A percentile compares a stretch with the other conserved stretches of the same genome.
phyloP scores from a whole-genome alignment of 1,140 invertebrate genomes.

The Drusus annulatus region DNA sequence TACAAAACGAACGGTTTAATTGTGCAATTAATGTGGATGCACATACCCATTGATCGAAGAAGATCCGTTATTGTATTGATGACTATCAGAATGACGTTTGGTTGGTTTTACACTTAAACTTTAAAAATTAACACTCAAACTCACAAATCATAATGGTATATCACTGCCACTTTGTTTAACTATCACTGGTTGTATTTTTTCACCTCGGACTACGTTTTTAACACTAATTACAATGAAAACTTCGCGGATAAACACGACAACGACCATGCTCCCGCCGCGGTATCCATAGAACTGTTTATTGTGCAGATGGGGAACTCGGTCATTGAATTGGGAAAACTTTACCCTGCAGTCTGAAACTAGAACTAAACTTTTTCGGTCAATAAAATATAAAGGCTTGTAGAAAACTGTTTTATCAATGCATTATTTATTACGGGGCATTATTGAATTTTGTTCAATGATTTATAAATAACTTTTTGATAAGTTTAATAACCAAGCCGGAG shows the following conservation, averaged over 20 bases:
- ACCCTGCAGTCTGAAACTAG: not conserved
- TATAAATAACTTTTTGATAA: not conserved
- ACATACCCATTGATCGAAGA: constrained; percentile 26
- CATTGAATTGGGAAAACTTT: too few relatives aligned
- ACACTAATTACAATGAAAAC: constrained; percentile 29
- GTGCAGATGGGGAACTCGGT: not conserved
- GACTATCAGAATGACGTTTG: constrained; percentile 26
- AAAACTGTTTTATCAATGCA: constrained; percentile 4
- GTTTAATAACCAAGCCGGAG: too few relatives aligned
- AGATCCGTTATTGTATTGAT: constrained; percentile 23
- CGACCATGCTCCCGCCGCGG: constrained; percentile 9
- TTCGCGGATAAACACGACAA: constrained; percentile 22
- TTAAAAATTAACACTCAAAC: constrained; percentile 2
- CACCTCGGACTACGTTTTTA: constrained; percentile 21
- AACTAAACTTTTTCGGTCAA: constrained; percentile 25
- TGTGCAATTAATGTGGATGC: not conserved
- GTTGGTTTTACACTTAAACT: constrained; percentile 11
- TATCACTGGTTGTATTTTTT: constrained; percentile 9
- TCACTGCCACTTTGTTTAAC: constrained; percentile 16
- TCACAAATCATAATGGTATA: constrained; percentile 13
- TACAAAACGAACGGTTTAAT: not conserved
- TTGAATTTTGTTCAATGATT: not conserved
- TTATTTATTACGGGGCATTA: not conserved
- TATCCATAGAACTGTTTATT: constrained; percentile 41
- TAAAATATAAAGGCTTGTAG: not conserved